Evolutionary conservation across 2,888 invertebrate genomes (phyloP), one percentile per base, ranked within the genome.

Genomic region (Phortica magna): DNA sequence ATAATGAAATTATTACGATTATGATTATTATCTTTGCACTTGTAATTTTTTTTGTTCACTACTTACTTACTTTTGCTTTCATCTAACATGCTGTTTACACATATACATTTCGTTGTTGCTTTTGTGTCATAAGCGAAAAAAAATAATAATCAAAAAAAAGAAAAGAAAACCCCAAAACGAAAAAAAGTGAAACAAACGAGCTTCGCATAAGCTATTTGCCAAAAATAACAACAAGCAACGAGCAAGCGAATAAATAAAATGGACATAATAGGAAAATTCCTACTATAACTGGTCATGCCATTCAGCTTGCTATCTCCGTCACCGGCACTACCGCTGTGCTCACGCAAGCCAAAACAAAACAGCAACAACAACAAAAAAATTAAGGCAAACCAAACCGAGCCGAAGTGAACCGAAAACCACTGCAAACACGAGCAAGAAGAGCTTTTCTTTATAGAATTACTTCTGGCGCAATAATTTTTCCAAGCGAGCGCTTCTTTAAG

Each of bases 401-500:
- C 61, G 61, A 61, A 48, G 5, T 7, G 7, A 12, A 48, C 10
- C 48, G 48, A 71, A 70, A 75, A 70, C 68, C 75, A 61, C 55
- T 39, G 22, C 70, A 41, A 73, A 59, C 22, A 17, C 61, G 43
- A 31, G 48, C 14, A 74, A 48, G 59, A 64, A 22, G 74, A 57
- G 53, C 76, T 76, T 83, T 83, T 84, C 87, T 84, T 87, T 85
- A 87, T 85, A 82, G 84, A 84, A 87, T 87, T 87, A 87, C 83
- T 87, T 87, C 86, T 87, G 85, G 87, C 86, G 86, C 86, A 87
- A 83, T 87, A 87, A 84, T 80, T 87, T 87, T 87, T 87, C 86
- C 86, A 87, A 79, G 77, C 78, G 85, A 87, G 83, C 82, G 82
- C 83, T 71, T 83, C 79, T 77, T 71, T 84, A 83, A 84, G 83